These are phyloP conservation scores for Ophonus ardosiacus DNA, from an alignment of 2,888 invertebrate species.

Conservation along the genomic window DNA sequence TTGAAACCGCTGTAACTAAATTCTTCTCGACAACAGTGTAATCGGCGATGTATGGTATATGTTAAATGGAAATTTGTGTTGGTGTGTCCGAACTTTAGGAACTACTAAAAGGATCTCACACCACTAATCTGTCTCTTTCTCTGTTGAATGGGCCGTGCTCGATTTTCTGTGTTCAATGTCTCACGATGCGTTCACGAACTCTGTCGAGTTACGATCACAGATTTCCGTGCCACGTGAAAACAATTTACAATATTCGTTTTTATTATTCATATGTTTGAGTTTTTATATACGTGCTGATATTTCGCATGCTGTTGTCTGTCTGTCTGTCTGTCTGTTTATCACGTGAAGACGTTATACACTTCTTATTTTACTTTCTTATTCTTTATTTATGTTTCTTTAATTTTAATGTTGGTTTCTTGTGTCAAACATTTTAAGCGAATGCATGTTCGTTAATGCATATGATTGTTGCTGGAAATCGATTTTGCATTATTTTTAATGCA, in stretches of 20 bases:
- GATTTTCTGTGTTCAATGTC: constrained; percentile 54
- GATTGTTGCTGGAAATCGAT: constrained; percentile 40
- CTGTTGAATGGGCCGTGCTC: constrained; percentile 56
- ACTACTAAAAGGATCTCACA: constrained; percentile 47
- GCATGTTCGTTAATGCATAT: constrained; percentile 54
- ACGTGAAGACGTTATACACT: constrained; percentile 53
- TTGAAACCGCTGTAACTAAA: constrained; percentile 27
- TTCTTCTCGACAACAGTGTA: constrained; percentile 36
- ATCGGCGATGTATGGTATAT: constrained; percentile 45
- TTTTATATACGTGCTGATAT: constrained; percentile 58
- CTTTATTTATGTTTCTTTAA: constrained; percentile 45
- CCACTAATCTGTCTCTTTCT: constrained; percentile 47
- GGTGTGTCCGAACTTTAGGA: constrained; percentile 45
- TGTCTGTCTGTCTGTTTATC: constrained; percentile 36
- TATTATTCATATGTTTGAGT: constrained; percentile 51
- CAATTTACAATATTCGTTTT: constrained; percentile 38
- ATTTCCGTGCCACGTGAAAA: constrained; percentile 62
- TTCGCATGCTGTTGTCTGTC: constrained; percentile 49
- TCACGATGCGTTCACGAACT: constrained; percentile 60
- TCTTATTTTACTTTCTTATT: constrained; percentile 49
- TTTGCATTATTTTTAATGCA: constrained; percentile 52
- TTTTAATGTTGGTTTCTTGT: constrained; percentile 55
- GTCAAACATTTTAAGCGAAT: constrained; percentile 53
- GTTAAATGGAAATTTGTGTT: constrained; percentile 51
- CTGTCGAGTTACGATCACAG: constrained; percentile 64